These are phyloP conservation scores for Oophaga pumilio DNA, from an alignment of 2,113 vertebrate species.

Conservation along the genomic window DNA sequence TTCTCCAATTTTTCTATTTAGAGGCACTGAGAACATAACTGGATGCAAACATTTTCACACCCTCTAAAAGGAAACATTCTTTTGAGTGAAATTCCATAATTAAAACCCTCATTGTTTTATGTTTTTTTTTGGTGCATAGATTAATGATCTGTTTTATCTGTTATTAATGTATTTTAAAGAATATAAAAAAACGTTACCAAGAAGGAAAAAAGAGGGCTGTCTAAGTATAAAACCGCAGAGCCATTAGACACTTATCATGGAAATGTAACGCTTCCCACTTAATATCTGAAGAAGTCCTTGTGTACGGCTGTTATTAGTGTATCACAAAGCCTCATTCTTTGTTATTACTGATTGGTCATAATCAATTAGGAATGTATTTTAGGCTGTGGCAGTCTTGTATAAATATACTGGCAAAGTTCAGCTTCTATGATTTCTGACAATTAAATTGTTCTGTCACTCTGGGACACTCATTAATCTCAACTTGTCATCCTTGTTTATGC, in stretches of 20 bases:
- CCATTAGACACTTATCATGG: slow-evolving; percentile 70
- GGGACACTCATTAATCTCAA: slow-evolving; percentile 97
- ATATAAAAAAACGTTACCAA: background rate
- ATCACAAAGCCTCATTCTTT: slow-evolving; percentile 73
- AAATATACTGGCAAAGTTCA: slow-evolving; percentile 92
- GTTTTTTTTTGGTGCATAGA: background rate
- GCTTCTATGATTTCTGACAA: slow-evolving; percentile 91
- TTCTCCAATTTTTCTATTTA: no score
- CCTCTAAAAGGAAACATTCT: background rate
- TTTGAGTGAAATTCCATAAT: background rate
- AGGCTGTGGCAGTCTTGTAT: slow-evolving; percentile 81
- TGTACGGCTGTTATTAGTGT: slow-evolving; percentile 67
- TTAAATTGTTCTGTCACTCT: slow-evolving; percentile 95
- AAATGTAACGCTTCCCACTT: slow-evolving; percentile 71
- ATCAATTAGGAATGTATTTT: slow-evolving; percentile 90
- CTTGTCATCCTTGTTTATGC: slow-evolving; percentile 98
- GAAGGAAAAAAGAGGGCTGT: background rate
- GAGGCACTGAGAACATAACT: background rate
- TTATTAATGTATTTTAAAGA: no score
- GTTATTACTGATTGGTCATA: slow-evolving; percentile 90
- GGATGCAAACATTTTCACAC: background rate
- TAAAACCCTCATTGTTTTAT: background rate
- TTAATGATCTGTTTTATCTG: background rate
- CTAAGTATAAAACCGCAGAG: slow-evolving; percentile 38
- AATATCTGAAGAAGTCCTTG: slow-evolving; percentile 70